phyloP scores from a whole-genome alignment of 1,140 invertebrate species.

The Amyelois transitella region DNA sequence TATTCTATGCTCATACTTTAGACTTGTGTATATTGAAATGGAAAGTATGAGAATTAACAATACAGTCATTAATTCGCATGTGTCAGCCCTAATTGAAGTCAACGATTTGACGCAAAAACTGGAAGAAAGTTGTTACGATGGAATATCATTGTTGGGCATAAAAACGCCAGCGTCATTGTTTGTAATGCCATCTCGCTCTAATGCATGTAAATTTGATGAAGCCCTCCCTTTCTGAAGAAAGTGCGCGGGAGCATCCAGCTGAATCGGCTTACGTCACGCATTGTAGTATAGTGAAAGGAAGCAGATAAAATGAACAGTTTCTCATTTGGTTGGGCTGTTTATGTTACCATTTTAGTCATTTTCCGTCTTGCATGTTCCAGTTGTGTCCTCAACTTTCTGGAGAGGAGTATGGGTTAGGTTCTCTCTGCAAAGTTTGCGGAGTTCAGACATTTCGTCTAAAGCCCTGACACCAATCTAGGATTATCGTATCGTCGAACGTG shows the following conservation, averaged over 20 bases:
- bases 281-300: slow-evolving; percentile 30
- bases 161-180: slow-evolving; percentile 45
- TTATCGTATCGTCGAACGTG: no score
- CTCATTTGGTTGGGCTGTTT: no score
- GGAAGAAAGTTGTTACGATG: slow-evolving; percentile 62
- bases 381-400: no score
- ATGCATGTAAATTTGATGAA: slow-evolving; percentile 6
- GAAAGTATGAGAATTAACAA: not conserved
- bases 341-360: no score
- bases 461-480: no score
- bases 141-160: slow-evolving; percentile 29
- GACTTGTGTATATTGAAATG: not conserved
- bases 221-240: slow-evolving; percentile 55
- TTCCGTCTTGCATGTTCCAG: no score
- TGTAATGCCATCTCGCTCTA: slow-evolving; percentile 36
- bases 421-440: no score
- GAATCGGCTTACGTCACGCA: slow-evolving; percentile 49
- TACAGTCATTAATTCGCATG: not conserved
- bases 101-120: slow-evolving; percentile 50
- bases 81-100: slow-evolving; percentile 30
- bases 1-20: not conserved
- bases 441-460: no score
- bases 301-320: slow-evolving; percentile 1
- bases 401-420: no score
- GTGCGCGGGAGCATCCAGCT: slow-evolving; percentile 39